These are phyloP conservation scores for Apodemia zela DNA, from an alignment of 2,888 invertebrate genomes.

Conservation along the genomic window DNA sequence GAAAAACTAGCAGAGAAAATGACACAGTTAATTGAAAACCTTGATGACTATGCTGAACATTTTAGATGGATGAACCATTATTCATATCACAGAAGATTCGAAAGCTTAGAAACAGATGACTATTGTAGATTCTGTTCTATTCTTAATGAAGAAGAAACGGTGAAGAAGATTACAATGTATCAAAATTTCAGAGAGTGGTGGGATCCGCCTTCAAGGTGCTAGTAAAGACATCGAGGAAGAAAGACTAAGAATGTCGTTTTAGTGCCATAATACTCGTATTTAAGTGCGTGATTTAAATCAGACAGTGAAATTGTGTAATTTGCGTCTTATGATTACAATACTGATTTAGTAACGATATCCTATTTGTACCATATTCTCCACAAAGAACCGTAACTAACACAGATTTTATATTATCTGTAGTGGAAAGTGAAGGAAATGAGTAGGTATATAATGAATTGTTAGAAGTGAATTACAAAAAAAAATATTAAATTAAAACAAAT, in stretches of 20 bases:
- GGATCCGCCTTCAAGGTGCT: constrained; percentile 41
- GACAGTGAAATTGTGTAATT: not conserved
- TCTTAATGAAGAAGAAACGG: constrained; percentile 46
- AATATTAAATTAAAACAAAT: no score
- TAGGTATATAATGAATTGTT: no score
- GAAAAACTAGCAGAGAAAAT: constrained; percentile 49
- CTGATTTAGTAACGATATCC: no score
- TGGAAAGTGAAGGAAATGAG: no score
- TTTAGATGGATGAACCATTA: constrained; percentile 66
- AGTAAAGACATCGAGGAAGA: not conserved
- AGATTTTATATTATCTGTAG: no score
- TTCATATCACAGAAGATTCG: constrained; percentile 44
- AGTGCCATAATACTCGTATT: not conserved
- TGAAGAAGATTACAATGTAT: constrained; percentile 43
- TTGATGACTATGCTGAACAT: constrained; percentile 50
- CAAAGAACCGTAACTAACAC: no score
- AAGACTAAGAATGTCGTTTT: not conserved
- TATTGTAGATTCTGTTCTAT: constrained; percentile 60
- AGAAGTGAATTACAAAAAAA: no score
- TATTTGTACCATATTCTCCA: no score
- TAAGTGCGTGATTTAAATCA: not conserved
- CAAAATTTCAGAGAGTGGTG: constrained; percentile 55
- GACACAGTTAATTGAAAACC: constrained; percentile 47
- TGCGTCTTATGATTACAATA: not conserved
- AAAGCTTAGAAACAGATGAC: constrained; percentile 52